phyloP scores from a whole-genome alignment of 2,888 invertebrate genomes.

The Molorchus minor region DNA sequence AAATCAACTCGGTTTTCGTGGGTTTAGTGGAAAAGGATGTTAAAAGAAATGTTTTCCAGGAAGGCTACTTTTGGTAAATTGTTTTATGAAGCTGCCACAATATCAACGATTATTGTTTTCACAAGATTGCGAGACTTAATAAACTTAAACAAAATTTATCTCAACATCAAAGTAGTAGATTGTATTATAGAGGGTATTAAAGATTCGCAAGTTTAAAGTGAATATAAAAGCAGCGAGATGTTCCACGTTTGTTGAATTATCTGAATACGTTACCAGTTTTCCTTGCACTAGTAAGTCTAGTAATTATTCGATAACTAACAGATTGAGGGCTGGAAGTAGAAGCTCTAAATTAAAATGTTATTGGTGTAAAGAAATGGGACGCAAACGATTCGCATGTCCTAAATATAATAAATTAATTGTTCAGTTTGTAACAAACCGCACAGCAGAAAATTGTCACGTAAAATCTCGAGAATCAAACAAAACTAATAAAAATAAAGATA shows the following conservation, averaged over 20 bases:
- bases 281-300: too few species aligned
- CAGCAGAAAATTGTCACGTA: too few species aligned
- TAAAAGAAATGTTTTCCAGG: not conserved
- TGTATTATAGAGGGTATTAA: constrained; percentile 3
- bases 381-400: too few species aligned
- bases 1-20: not conserved
- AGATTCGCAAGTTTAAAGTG: not conserved
- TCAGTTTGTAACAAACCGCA: too few species aligned
- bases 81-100: too few species aligned
- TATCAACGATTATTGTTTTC: constrained; percentile 9
- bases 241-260: constrained; percentile 1
- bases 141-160: not conserved
- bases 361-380: too few species aligned
- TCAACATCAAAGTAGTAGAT: constrained; percentile 6
- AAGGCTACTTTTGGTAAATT: not conserved
- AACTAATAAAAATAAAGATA: too few species aligned
- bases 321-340: too few species aligned
- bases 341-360: too few species aligned
- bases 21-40: not conserved
- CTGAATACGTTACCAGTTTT: constrained; percentile 4
- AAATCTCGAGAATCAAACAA: too few species aligned
- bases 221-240: not conserved
- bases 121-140: constrained; percentile 5
- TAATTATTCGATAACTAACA: too few species aligned
- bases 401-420: too few species aligned